These are phyloP conservation scores for Hemicrepidius hirtus DNA, from an alignment of 2,888 invertebrate species.

Conservation along the genomic window DNA sequence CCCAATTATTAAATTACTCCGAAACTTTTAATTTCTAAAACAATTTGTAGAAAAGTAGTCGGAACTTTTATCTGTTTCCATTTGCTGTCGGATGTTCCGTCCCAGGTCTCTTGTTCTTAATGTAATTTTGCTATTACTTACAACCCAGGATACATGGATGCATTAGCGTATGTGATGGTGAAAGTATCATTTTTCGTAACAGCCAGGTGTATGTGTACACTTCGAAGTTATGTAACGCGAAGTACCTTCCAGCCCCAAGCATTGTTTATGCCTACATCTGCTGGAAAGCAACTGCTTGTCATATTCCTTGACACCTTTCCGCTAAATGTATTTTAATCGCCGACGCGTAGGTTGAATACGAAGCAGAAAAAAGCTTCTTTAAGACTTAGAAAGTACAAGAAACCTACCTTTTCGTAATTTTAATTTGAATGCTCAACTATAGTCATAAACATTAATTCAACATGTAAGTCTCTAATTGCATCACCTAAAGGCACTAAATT, in stretches of 20 bases:
- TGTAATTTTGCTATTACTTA: not conserved
- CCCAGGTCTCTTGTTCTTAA: not conserved
- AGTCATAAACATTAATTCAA: too few relatives aligned
- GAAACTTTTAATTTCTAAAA: conserved; percentile 16
- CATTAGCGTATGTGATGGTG: conserved; percentile 19
- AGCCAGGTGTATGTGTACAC: conserved; percentile 46
- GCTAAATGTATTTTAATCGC: conserved; percentile 47
- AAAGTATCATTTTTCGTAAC: conserved; percentile 32
- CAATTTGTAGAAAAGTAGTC: conserved; percentile 10
- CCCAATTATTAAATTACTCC: conserved; percentile 24
- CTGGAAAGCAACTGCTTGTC: conserved; percentile 51
- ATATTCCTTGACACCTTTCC: conserved; percentile 53
- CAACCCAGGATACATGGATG: not conserved
- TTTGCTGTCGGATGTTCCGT: conserved; percentile 14
- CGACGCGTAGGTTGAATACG: conserved; percentile 35
- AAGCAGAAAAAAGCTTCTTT: not conserved
- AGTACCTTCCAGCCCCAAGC: conserved; percentile 46
- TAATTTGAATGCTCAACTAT: too few relatives aligned
- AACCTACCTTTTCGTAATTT: too few relatives aligned
- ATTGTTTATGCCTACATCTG: conserved; percentile 48
- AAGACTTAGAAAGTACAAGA: not conserved
- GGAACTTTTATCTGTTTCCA: conserved; percentile 5
- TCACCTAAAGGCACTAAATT: too few relatives aligned
- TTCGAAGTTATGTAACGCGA: conserved; percentile 43
- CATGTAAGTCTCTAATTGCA: too few relatives aligned